Evolutionary conservation across 2,797 vertebrate genomes (phyloP), one percentile per base, ranked within the genome.

Genomic region (Hoplostethus mediterraneus): DNA sequence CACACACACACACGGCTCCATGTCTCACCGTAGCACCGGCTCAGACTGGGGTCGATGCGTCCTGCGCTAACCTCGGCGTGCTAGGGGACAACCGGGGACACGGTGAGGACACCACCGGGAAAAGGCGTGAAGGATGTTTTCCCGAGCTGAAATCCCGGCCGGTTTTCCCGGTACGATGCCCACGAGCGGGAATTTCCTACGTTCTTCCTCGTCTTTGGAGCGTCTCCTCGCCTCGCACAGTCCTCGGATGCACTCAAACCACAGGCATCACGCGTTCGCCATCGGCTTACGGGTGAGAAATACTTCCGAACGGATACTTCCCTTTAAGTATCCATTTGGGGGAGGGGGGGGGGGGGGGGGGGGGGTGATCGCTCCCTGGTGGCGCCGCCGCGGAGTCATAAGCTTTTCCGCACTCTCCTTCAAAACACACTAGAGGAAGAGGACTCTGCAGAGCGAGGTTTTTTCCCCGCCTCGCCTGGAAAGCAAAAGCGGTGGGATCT

Each of bases 201-300:
- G 1, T 48, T 58, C 33, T 48, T 58, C 33, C 45, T 44, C 16
- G 9, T 73, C 44, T 82, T 76, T 40, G 75, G 80, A 85, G 75
- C 55, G 64, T 17, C 67, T 82, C 88, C 81, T 72, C 71, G 9
- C 67, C 40, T 72, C 28, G 7, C 30, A 10, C 30, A 10, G 3
- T 11, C 67, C 76, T 85, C 79, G 73, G 79, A 86, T 83, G 40
- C 83, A 79, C 86, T 93, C 80, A 90, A 90, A 91, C 77, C 21
- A 21, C 21, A 21, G 86, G 62, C 76, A 82, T 28, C 0, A 17
- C 65, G n/a, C n/a, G n/a, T n/a, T n/a, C n/a, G n/a, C n/a, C n/a
- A 56, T 77, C 67, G 21, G 49, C 47, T 2, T 64, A 67, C 64
- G 81, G 83, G 74, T 85, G 80, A 88, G 67, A 84, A 78, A 86